phyloP scores from a whole-genome alignment of 35 echinoderm and acorn worm genomes.

The Apostichopus californicus region DNA sequence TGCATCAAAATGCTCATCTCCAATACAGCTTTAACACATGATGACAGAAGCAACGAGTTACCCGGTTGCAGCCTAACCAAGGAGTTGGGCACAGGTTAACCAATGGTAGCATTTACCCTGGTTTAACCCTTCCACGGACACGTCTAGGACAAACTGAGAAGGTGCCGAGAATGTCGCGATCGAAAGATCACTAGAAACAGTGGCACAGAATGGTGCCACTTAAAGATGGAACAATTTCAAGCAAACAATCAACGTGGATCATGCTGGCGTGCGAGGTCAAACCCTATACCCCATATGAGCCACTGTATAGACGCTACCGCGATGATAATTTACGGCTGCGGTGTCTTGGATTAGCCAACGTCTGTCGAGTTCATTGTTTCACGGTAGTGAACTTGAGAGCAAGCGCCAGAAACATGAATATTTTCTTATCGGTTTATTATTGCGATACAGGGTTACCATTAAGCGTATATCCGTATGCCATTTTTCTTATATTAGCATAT shows the following conservation, averaged over 20 bases:
- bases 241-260: neutral
- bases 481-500: no score
- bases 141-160: conserved; percentile 9
- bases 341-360: neutral
- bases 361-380: neutral
- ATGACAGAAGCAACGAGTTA: neutral
- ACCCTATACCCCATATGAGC: neutral
- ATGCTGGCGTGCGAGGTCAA: neutral
- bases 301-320: neutral
- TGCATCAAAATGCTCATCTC: no score
- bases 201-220: conserved; percentile 15
- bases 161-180: neutral
- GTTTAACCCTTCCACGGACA: neutral
- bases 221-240: conserved; percentile 47
- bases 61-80: neutral
- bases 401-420: no score
- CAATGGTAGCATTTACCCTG: neutral
- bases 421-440: no score
- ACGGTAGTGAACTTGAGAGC: neutral
- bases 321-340: neutral
- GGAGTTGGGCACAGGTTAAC: neutral
- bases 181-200: neutral
- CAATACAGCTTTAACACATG: neutral
- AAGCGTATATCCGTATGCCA: no score
- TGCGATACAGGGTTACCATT: no score